These are phyloP conservation scores for Helicoverpa assulta DNA, from an alignment of 2,888 invertebrate species.

Conservation along the genomic window DNA sequence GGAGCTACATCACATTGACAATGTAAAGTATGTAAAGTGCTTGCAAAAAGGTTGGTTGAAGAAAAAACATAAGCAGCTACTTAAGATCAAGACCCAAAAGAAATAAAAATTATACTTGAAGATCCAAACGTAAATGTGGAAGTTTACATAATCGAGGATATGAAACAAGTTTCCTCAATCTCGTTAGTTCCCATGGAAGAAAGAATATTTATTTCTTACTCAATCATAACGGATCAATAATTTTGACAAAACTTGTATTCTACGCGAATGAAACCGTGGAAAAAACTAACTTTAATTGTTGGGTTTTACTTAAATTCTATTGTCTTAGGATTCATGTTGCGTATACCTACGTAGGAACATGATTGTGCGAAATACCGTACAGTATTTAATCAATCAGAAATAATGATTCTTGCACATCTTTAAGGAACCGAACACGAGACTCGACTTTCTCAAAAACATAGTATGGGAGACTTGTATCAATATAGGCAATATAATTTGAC, in stretches of 20 bases:
- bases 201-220: slow-evolving; percentile 52
- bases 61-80: neutral
- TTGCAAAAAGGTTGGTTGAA: no score
- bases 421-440: no score
- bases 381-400: neutral
- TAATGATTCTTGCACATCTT: neutral
- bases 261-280: slow-evolving; percentile 63
- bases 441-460: no score
- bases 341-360: neutral
- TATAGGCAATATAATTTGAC: no score
- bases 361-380: slow-evolving; percentile 2
- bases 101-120: neutral
- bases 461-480: no score
- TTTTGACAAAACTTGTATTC: slow-evolving; percentile 58
- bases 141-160: slow-evolving; percentile 35
- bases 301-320: slow-evolving; percentile 49
- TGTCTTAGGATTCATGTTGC: slow-evolving; percentile 34
- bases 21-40: neutral
- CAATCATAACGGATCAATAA: slow-evolving; percentile 67
- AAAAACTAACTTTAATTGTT: slow-evolving; percentile 61
- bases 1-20: neutral
- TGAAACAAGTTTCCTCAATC: slow-evolving; percentile 27
- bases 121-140: slow-evolving; percentile 19
- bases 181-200: slow-evolving; percentile 58
- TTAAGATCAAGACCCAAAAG: neutral